Base-by-base conservation (phyloP, 2,113 vertebrate species). In the Pedetes capensis region DNA sequence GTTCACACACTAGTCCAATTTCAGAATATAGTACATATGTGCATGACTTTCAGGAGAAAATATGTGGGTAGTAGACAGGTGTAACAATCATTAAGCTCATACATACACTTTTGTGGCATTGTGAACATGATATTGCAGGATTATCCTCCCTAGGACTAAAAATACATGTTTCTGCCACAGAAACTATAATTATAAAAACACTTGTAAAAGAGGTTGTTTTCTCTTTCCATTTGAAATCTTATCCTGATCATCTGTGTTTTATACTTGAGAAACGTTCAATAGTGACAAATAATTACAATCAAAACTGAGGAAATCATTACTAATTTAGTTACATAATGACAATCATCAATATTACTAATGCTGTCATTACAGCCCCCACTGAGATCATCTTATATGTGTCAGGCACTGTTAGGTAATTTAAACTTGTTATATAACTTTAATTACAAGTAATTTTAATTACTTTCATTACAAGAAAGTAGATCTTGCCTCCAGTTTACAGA, bases 171-270 rank as follows among this genome's bases (percentile, higher is more conserved):
- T 85, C 72, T 81, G 66, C 32, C 53, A 59, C 14, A 89, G 14
- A 94, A 82, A 78, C 25, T 87, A 27, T 57, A 37, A 89, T 51
- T 64, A 51, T 39, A 87, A 89, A 51, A 63, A 87, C 5, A 71
- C 4, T 37, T 42, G 37, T 76, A 63, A 69, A 53, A 68, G 51
- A 27, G 8, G 2, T 29, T 68, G n/a, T 53, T 20, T 78, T 27
- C 6, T 71, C 74, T 75, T 37, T 27, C 34, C 27, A 20, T 51
- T 61, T 61, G n/a, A 66, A 78, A 55, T 66, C 29, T 94, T 66
- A 34, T 51, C 12, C 8, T 59, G 14, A 0, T 71, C 25, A 39
- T 84, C 8, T 57, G 17, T 55, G 12, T 74, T 90, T 27, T 72
- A 27, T 10, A 39, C 27, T 78, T 79, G n/a, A 66, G 25, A 94